phyloP scores from a whole-genome alignment of 2,113 vertebrate species.

The Xiphorhynchus elegans region DNA sequence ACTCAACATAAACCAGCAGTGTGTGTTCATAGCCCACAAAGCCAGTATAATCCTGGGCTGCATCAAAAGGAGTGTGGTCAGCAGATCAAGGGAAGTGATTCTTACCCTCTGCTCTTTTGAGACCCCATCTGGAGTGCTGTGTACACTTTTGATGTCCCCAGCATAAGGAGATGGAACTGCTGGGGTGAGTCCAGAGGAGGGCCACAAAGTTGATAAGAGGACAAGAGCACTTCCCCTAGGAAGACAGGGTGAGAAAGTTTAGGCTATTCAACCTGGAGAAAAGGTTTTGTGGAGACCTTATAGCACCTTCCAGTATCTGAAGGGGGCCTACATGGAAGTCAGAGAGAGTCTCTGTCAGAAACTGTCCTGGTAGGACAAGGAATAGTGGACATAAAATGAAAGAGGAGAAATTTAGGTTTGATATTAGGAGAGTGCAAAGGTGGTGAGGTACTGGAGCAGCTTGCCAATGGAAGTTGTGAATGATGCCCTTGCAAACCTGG shows the following conservation, averaged over 20 bases:
- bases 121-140: neutral
- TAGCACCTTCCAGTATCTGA: neutral
- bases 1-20: neutral
- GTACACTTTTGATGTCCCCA: neutral
- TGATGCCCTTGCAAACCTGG: neutral
- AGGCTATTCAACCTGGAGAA: neutral
- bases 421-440: neutral
- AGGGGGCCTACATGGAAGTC: neutral
- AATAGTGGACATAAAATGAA: neutral
- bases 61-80: fast-evolving
- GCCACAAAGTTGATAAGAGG: neutral
- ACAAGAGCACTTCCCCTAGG: neutral
- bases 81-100: neutral
- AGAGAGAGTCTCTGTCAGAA: neutral
- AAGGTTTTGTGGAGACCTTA: neutral
- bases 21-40: neutral
- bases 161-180: neutral
- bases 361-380: neutral
- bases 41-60: neutral
- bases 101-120: neutral
- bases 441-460: neutral
- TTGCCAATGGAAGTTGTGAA: neutral
- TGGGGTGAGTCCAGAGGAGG: neutral
- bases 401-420: neutral
- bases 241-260: neutral